These are phyloP conservation scores for Xenus cinereus DNA, from an alignment of 2,113 vertebrate genomes.

Conservation along the genomic window DNA sequence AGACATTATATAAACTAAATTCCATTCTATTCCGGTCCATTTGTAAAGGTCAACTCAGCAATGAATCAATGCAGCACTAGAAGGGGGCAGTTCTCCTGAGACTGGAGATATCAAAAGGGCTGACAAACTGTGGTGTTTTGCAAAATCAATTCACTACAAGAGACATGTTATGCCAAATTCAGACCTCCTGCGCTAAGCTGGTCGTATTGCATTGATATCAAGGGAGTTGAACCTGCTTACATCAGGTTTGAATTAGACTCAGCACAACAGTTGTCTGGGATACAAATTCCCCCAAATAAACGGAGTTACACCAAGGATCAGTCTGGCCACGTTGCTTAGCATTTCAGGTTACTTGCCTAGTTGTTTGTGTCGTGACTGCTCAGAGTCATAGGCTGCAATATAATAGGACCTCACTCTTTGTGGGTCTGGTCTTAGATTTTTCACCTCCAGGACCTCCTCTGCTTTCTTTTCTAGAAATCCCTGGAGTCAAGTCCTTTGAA, in stretches of 20 bases:
- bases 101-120: not conserved
- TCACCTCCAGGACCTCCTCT: not conserved
- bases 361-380: not conserved
- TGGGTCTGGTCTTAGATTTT: not conserved
- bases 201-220: not conserved
- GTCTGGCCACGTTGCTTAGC: not conserved
- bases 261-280: not conserved
- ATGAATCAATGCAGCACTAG: conserved; percentile 37
- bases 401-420: not conserved
- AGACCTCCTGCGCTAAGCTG: not conserved
- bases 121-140: conserved; percentile 26
- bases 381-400: not conserved
- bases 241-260: not conserved
- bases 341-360: not conserved
- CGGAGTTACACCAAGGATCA: not conserved
- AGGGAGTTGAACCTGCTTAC: not conserved
- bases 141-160: conserved; percentile 4
- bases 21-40: not conserved
- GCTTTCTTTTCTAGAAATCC: not conserved
- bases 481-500: not conserved
- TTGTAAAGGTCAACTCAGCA: conserved; percentile 37
- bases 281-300: not conserved
- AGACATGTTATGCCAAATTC: not conserved
- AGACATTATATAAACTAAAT: not conserved
- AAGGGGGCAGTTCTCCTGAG: conserved; percentile 25